phyloP scores from a whole-genome alignment of 2,113 vertebrate species.

The Ahaetulla prasina region DNA sequence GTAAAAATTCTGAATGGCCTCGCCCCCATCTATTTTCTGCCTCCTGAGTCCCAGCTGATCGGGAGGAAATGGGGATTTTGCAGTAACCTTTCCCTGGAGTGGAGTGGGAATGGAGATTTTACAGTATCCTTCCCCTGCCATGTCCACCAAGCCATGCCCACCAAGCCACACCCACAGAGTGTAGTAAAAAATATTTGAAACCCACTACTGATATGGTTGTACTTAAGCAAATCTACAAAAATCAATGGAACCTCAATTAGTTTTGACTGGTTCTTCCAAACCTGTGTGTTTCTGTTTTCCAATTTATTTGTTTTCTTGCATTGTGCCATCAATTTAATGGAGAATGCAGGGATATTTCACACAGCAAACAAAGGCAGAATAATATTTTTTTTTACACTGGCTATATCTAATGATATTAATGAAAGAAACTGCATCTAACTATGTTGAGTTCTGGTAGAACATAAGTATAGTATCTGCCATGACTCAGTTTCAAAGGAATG shows the following conservation, averaged over 20 bases:
- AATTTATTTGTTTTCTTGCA: not conserved
- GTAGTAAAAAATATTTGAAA: too few relatives aligned
- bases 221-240: not conserved
- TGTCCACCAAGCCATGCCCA: too few relatives aligned
- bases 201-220: not conserved
- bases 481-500: conserved; percentile 12
- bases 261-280: not conserved
- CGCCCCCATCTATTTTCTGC: too few relatives aligned
- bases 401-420: conserved; percentile 1
- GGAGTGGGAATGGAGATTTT: too few relatives aligned
- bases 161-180: too few relatives aligned
- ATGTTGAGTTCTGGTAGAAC: not conserved
- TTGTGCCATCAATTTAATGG: not conserved
- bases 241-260: not conserved
- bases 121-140: too few relatives aligned
- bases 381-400: not conserved
- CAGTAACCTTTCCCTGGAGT: too few relatives aligned
- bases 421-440: not conserved
- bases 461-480: not conserved
- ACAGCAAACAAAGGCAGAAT: not conserved
- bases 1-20: too few relatives aligned
- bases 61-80: too few relatives aligned
- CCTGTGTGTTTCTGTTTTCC: not conserved
- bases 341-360: not conserved
- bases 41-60: too few relatives aligned